phyloP scores from a whole-genome alignment of 2,797 vertebrate genomes.

The Lindbergichthys nudifrons region DNA sequence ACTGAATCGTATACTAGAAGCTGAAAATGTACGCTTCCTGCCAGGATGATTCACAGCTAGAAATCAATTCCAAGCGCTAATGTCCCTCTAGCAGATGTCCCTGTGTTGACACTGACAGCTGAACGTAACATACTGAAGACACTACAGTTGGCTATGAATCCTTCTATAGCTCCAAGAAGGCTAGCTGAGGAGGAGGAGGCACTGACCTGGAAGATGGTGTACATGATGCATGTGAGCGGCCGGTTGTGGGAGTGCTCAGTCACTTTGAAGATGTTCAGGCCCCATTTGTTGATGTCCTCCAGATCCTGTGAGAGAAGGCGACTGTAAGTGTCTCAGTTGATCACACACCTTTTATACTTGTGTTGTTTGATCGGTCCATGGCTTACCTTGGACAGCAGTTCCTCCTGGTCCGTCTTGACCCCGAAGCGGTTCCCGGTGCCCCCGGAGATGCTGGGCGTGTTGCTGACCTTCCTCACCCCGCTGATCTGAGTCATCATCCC shows the following conservation, averaged over 20 bases:
- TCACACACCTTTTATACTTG: not conserved
- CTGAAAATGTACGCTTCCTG: constrained; percentile 22
- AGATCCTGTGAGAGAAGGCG: constrained; percentile 86
- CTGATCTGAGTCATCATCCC: constrained; percentile 95
- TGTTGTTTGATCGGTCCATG: no score
- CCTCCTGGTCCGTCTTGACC: constrained; percentile 96
- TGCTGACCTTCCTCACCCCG: constrained; percentile 94
- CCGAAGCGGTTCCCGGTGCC: constrained; percentile 91
- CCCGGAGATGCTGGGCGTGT: constrained; percentile 90
- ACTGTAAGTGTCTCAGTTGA: constrained; percentile 16
- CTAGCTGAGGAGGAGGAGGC: constrained; percentile 2
- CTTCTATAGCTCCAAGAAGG: not conserved
- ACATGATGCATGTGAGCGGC: constrained; percentile 97
- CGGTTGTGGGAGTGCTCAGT: constrained; percentile 93
- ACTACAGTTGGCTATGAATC: not conserved
- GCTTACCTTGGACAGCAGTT: constrained; percentile 92
- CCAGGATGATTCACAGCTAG: constrained; percentile 38
- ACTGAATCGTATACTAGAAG: not conserved
- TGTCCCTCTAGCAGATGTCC: constrained; percentile 44
- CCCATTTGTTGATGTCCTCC: constrained; percentile 97
- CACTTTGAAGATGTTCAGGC: constrained; percentile 96
- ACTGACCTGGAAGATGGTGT: constrained; percentile 96
- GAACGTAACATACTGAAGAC: constrained; percentile 21
- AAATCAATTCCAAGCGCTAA: constrained; percentile 40
- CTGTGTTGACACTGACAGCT: constrained; percentile 23